Conservation (phyloP, 2,888 invertebrate genomes). For the Nudaria mundana region DNA sequence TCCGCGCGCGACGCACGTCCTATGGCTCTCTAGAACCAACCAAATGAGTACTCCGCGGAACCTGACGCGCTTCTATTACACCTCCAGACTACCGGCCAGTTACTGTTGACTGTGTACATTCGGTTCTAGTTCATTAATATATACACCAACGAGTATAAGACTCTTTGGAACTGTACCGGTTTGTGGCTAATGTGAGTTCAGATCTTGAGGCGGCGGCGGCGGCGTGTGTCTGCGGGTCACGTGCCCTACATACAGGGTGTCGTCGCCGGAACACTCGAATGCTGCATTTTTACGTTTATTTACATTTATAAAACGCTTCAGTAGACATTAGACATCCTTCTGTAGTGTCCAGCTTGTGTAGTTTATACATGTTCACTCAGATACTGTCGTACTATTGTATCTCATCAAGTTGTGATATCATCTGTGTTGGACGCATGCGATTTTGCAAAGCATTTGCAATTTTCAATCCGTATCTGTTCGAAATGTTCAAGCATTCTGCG, state of each 20-base stretch:
- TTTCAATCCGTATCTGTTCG: slow-evolving; percentile 22
- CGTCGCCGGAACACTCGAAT: slow-evolving; percentile 61
- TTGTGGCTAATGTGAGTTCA: slow-evolving; percentile 75
- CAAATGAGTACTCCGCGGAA: slow-evolving; percentile 68
- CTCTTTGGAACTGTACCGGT: slow-evolving; percentile 62
- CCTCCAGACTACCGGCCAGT: slow-evolving; percentile 41
- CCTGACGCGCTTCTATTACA: slow-evolving; percentile 51
- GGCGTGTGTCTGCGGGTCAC: slow-evolving; percentile 63
- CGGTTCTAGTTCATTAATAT: slow-evolving; percentile 30
- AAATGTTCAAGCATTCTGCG: slow-evolving; percentile 22
- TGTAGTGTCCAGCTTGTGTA: slow-evolving; percentile 18
- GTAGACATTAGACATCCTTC: slow-evolving; percentile 39
- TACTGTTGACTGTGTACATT: slow-evolving; percentile 61
- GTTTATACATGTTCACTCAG: slow-evolving; percentile 21
- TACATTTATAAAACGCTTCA: slow-evolving; percentile 60
- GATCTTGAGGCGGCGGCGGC: slow-evolving; percentile 53
- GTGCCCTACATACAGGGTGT: slow-evolving; percentile 72
- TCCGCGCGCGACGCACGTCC: slow-evolving; percentile 52
- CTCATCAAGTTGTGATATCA: slow-evolving; percentile 45
- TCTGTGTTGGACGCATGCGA: slow-evolving; percentile 55
- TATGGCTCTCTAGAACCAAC: slow-evolving; percentile 42
- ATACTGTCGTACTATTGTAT: slow-evolving; percentile 37
- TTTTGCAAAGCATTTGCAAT: slow-evolving; percentile 43
- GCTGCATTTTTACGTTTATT: slow-evolving; percentile 61
- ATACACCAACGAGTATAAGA: slow-evolving; percentile 47